phyloP scores from a whole-genome alignment of 2,888 invertebrate genomes.

The Synanthedon myopaeformis region DNA sequence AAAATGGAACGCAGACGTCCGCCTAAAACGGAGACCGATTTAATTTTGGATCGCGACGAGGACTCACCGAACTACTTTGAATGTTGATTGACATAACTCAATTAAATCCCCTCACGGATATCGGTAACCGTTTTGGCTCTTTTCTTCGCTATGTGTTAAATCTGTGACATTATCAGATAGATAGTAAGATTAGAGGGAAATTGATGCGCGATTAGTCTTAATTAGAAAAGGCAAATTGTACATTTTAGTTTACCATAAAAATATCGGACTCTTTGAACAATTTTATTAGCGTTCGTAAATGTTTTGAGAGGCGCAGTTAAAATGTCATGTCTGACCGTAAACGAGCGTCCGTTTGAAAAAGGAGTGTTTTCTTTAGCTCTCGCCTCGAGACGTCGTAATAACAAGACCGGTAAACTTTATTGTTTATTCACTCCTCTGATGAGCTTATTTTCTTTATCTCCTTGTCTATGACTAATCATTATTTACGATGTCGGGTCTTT shows the following conservation, averaged over 20 bases:
- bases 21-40: slow-evolving; percentile 24
- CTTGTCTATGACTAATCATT: slow-evolving; percentile 50
- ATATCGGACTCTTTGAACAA: slow-evolving; percentile 51
- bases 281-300: slow-evolving; percentile 58
- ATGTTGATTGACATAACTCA: slow-evolving; percentile 40
- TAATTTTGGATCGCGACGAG: slow-evolving; percentile 25
- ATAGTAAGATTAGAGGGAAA: slow-evolving; percentile 1
- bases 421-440: slow-evolving; percentile 56
- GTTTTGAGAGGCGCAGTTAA: slow-evolving; percentile 57
- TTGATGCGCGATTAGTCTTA: slow-evolving; percentile 21
- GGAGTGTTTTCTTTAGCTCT: slow-evolving; percentile 60
- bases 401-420: slow-evolving; percentile 50
- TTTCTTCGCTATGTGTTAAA: neutral
- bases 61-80: slow-evolving; percentile 23
- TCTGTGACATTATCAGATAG: neutral
- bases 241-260: slow-evolving; percentile 36
- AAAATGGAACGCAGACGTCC: slow-evolving; percentile 34
- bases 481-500: slow-evolving; percentile 30
- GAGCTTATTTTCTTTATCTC: slow-evolving; percentile 58
- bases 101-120: slow-evolving; percentile 10
- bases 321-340: slow-evolving; percentile 62
- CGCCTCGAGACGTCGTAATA: slow-evolving; percentile 39
- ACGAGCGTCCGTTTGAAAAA: slow-evolving; percentile 54
- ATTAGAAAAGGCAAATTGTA: slow-evolving; percentile 29
- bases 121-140: neutral